Evolutionary conservation across 1,140 invertebrate genomes (phyloP).

Genomic region (Akabosia matsudoensis): DNA sequence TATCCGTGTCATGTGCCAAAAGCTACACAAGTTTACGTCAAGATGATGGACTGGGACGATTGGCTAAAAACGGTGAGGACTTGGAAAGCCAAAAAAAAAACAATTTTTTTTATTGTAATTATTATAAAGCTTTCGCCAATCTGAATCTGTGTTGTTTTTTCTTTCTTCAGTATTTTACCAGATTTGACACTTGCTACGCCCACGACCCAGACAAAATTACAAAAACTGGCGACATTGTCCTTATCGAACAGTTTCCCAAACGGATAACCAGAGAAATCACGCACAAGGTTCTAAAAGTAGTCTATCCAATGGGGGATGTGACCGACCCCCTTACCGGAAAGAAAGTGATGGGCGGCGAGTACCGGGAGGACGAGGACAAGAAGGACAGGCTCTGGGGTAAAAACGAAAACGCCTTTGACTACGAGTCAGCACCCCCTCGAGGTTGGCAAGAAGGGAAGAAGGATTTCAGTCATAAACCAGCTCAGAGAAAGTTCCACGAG

Average conservation of each 20-base stretch:
- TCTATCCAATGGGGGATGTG: slow-evolving; percentile 76
- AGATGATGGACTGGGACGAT: slow-evolving; percentile 65
- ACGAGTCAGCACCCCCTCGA: slow-evolving; percentile 69
- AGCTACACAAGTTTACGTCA: slow-evolving; percentile 70
- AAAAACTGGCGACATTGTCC: slow-evolving; percentile 75
- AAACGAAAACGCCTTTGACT: slow-evolving; percentile 65
- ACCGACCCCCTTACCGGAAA: slow-evolving; percentile 78
- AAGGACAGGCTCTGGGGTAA: slow-evolving; percentile 66
- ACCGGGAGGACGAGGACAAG: slow-evolving; percentile 69
- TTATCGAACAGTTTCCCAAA: slow-evolving; percentile 68
- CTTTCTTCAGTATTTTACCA: slow-evolving; percentile 69
- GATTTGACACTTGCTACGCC: slow-evolving; percentile 67
- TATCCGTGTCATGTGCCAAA: slow-evolving; percentile 69
- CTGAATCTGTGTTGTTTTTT: slow-evolving; percentile 30
- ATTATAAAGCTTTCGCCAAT: slow-evolving; percentile 38
- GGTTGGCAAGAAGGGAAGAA: slow-evolving; percentile 75
- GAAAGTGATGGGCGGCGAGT: slow-evolving; percentile 66
- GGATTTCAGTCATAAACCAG: slow-evolving; percentile 73
- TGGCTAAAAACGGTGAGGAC: slow-evolving; percentile 65
- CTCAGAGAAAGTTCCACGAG: slow-evolving; percentile 70
- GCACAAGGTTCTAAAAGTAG: slow-evolving; percentile 72
- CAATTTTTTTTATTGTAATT: slow-evolving; percentile 47
- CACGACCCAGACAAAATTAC: slow-evolving; percentile 71
- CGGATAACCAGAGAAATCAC: slow-evolving; percentile 71
- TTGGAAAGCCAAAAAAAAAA: slow-evolving; percentile 34